Base-by-base conservation (phyloP, 2,797 vertebrate genomes). In the Eulemur albifrons region DNA sequence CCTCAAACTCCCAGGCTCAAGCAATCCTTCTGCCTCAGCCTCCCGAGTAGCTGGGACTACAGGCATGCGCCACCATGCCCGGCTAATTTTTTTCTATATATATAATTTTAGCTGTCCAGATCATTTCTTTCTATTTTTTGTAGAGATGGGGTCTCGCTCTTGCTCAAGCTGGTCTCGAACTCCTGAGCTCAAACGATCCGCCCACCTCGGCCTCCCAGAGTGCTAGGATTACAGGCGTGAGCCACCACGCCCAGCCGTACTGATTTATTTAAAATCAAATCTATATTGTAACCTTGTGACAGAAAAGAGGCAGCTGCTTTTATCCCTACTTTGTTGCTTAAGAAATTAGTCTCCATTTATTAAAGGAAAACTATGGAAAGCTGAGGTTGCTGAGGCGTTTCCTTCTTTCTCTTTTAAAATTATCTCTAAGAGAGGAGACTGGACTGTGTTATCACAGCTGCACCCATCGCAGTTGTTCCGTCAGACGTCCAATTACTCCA, bases 191-290 rank as follows among this genome's bases (percentile, higher is more conserved):
- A 38, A 38, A 38, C 38, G 38, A 38, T 38, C 38, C 38, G 38
- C 38, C 38, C 38, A 38, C 38, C 38, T 38, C 38, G 3, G 38
- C 38, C 38, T 38, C 38, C 38, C 38, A 38, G 38, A 38, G 38
- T 38, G 38, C 38, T 38, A 38, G 38, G 38, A 38, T 38, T 38
- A 38, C 38, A 38, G 38, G 38, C 38, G 38, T 38, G 38, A 38
- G 38, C 38, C 38, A 38, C 38, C 38, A 38, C 38, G 38, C 38
- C 38, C 38, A 4, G 38, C 38, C 35, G n/a, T 79, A 85, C 7
- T 93, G 38, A 65, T 82, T 84, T 82, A 72, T 23, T 96, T 92
- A 59, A 97, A 96, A 92, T 57, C 18, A 4, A 94, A 85, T 83
- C 50, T 30, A 92, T 52, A n/a, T 67, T 85, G 45, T 83, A 79